Base-by-base conservation (phyloP, 1,140 invertebrate species). In the Papilio helenus region DNA sequence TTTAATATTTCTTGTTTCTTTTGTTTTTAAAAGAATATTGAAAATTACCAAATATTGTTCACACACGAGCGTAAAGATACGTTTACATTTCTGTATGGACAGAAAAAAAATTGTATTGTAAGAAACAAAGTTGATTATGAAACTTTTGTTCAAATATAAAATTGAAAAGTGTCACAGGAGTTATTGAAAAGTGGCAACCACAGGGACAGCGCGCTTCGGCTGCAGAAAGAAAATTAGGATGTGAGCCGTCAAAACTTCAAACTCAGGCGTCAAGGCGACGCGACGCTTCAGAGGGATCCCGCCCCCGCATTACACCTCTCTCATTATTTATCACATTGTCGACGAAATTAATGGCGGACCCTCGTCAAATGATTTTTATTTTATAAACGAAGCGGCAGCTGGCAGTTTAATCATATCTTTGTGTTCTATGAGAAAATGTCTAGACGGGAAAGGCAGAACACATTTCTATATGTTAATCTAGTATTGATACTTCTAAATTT, bases 261-360 rank as follows among this genome's bases (percentile, higher is more conserved):
- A 89, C 87, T 84, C 92, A 94, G 88, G 83, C 86, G 87, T 89
- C 89, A 88, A 83, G 85, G 84, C 81, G 79, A 89, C 86, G 84
- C 81, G 79, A 89, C 86, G 80, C 86, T 92, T 92, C 91, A 92
- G 88, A 92, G 93, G 92, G 93, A 93, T 90, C 84, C 81, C 86
- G 87, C 90, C 93, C 92, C 90, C 91, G 86, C 88, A 90, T 91
- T 90, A 93, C 91, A 93, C 91, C 90, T 90, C 91, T 86, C 93
- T 94, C 86, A 93, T 93, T 94, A 94, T 93, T 93, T 93, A 93
- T 94, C 93, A 94, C 92, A 94, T 93, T 94, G 91, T 93, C 87
- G 88, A 89, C 88, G 79, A 94, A 93, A 93, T 94, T 94, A 93
- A 94, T 92, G 92, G 91, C 84, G 83, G 79, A 94, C 93, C 93